Conservation (phyloP, 2,888 invertebrate species). For the Drosophila phalerata region DNA sequence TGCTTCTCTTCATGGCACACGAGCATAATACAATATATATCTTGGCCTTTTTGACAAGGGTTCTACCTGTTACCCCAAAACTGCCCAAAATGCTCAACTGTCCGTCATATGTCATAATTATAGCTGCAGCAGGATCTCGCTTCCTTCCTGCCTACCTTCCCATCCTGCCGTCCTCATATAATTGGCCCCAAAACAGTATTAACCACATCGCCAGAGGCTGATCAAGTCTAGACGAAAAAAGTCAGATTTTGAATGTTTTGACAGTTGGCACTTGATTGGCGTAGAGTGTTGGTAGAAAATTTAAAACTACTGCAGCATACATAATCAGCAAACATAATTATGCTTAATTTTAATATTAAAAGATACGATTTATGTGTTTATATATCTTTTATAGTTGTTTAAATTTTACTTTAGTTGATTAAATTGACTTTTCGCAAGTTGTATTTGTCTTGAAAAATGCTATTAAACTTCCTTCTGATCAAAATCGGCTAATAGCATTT, state of each 20-base stretch:
- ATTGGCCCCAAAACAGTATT: constrained; percentile 61
- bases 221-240: constrained; percentile 68
- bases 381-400: background rate
- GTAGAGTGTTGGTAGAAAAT: constrained; percentile 16
- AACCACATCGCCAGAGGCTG: constrained; percentile 61
- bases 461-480: no score
- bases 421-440: no score
- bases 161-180: constrained; percentile 35
- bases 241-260: constrained; percentile 61
- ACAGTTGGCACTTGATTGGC: constrained; percentile 68
- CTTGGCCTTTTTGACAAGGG: constrained; percentile 69
- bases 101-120: constrained; percentile 78
- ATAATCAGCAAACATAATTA: background rate
- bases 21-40: constrained; percentile 1
- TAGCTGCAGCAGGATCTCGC: constrained; percentile 42
- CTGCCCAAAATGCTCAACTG: constrained; percentile 17
- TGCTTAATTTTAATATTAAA: background rate
- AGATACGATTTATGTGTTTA: background rate
- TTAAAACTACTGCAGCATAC: background rate
- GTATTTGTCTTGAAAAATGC: no score
- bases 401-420: no score
- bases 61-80: constrained; percentile 34
- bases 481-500: no score
- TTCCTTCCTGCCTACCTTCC: constrained; percentile 24
- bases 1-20: constrained; percentile 33